Conservation (phyloP, 2,888 invertebrate genomes). For the Gandaritis pyraliata region DNA sequence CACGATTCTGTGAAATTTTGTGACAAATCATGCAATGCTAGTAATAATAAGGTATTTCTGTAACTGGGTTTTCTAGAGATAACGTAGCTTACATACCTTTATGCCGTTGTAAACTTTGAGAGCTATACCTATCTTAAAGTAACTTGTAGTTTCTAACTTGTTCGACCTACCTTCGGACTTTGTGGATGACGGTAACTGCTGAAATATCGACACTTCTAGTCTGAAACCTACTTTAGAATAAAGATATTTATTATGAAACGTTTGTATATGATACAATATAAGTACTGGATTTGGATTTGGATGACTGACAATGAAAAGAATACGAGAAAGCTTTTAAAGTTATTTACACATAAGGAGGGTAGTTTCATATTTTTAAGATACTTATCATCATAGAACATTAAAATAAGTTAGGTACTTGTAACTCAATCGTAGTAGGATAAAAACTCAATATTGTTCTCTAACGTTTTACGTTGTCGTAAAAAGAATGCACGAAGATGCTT, state of each 20-base stretch:
- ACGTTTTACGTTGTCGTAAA: slow-evolving; percentile 48
- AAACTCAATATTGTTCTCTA: slow-evolving; percentile 45
- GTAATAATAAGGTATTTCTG: slow-evolving; percentile 32
- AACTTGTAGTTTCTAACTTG: slow-evolving; percentile 17
- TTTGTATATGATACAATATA: too few species aligned
- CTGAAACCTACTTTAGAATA: too few species aligned
- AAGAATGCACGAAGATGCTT: slow-evolving; percentile 46
- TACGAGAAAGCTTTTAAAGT: too few species aligned
- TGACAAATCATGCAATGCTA: slow-evolving; percentile 43
- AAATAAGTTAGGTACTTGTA: not conserved
- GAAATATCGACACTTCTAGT: slow-evolving; percentile 8
- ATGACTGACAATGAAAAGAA: too few species aligned
- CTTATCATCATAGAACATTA: not conserved
- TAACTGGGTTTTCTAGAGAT: slow-evolving; percentile 37
- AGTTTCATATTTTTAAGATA: not conserved
- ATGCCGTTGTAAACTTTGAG: slow-evolving; percentile 41
- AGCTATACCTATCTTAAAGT: slow-evolving; percentile 14
- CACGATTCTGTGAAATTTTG: slow-evolving; percentile 41
- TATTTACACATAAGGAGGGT: too few species aligned
- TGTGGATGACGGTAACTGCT: slow-evolving; percentile 23
- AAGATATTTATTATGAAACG: too few species aligned
- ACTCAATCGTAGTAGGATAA: slow-evolving; percentile 3
- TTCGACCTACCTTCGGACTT: slow-evolving; percentile 14
- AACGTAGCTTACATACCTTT: slow-evolving; percentile 44
- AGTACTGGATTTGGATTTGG: too few species aligned